Evolutionary conservation across 30 jellyfish, hydroid and myxozoan genomes (phyloP).

Genomic region (Hydractinia symbiolongicarpus): DNA sequence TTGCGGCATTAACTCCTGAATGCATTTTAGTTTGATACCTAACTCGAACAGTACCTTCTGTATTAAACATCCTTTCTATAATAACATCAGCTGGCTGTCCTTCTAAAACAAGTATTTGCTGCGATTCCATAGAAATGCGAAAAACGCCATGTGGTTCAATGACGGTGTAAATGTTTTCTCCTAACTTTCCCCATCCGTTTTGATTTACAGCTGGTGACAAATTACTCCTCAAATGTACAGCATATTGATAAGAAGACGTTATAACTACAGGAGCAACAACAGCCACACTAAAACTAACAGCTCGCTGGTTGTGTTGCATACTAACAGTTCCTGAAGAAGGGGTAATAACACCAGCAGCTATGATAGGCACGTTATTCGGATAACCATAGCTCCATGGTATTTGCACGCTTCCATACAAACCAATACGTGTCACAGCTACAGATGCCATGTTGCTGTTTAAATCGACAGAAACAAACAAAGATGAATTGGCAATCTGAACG

Average conservation of each 20-base stretch:
- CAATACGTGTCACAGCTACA: slow-evolving; percentile 43
- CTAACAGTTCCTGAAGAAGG: slow-evolving; percentile 55
- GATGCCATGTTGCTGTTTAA: slow-evolving; percentile 32
- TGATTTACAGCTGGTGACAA: slow-evolving; percentile 48
- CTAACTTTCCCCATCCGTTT: slow-evolving; percentile 57
- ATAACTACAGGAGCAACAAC: slow-evolving; percentile 11
- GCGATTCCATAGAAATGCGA: slow-evolving; percentile 36
- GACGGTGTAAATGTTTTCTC: slow-evolving; percentile 39
- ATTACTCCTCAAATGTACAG: slow-evolving; percentile 1
- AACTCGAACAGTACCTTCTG: slow-evolving; percentile 70
- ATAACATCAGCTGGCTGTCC: slow-evolving; percentile 62
- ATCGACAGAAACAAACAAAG: neutral
- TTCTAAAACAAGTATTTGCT: slow-evolving; percentile 47
- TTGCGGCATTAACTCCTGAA: slow-evolving; percentile 57
- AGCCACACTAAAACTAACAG: slow-evolving; percentile 33
- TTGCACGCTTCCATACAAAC: slow-evolving; percentile 48
- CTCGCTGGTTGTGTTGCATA: slow-evolving; percentile 50
- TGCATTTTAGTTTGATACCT: slow-evolving; percentile 43
- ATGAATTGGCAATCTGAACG: slow-evolving; percentile 1
- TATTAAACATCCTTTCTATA: slow-evolving; percentile 58
- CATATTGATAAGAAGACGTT: neutral
- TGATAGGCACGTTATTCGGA: slow-evolving; percentile 43
- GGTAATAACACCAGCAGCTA: slow-evolving; percentile 32
- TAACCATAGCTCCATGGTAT: slow-evolving; percentile 69
- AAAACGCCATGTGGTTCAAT: slow-evolving; percentile 90